These are phyloP conservation scores for Melanostoma mellinum DNA, from an alignment of 2,888 invertebrate genomes.

Conservation along the genomic window DNA sequence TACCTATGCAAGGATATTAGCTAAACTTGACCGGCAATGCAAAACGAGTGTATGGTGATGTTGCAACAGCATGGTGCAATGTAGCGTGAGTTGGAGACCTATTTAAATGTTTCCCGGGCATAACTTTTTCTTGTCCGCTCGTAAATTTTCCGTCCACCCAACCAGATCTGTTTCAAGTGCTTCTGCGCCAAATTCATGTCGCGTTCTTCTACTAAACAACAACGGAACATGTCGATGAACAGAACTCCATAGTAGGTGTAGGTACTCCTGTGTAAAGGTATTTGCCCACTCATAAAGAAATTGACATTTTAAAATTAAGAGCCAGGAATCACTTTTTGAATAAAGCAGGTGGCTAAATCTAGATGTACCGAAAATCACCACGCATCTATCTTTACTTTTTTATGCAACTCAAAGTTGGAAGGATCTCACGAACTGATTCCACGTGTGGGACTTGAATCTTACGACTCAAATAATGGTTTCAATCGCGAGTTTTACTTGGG, in stretches of 20 bases:
- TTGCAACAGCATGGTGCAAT: conserved; percentile 56
- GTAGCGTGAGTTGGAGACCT: conserved; percentile 41
- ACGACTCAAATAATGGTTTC: conserved; percentile 25
- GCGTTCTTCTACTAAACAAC: background rate
- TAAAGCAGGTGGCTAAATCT: conserved; percentile 57
- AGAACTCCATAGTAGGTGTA: conserved; percentile 6
- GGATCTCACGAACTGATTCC: background rate
- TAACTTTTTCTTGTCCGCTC: conserved; percentile 69
- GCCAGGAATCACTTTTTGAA: conserved; percentile 15
- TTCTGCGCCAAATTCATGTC: conserved; percentile 49
- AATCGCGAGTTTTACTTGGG: background rate
- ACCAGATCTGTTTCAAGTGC: conserved; percentile 19
- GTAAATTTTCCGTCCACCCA: conserved; percentile 65
- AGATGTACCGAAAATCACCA: conserved; percentile 58
- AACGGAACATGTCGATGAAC: too few relatives aligned
- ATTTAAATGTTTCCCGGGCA: conserved; percentile 64
- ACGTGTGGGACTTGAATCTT: conserved; percentile 35
- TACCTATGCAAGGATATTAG: conserved; percentile 35
- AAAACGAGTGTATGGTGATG: conserved; percentile 41
- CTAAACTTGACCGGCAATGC: background rate
- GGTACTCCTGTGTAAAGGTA: conserved; percentile 28
- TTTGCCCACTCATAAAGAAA: conserved; percentile 52
- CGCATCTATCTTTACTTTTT: conserved; percentile 41
- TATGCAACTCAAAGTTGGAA: conserved; percentile 33
- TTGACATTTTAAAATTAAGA: conserved; percentile 40